phyloP scores from a whole-genome alignment of 2,888 invertebrate species.

The Harmothoe impar region DNA sequence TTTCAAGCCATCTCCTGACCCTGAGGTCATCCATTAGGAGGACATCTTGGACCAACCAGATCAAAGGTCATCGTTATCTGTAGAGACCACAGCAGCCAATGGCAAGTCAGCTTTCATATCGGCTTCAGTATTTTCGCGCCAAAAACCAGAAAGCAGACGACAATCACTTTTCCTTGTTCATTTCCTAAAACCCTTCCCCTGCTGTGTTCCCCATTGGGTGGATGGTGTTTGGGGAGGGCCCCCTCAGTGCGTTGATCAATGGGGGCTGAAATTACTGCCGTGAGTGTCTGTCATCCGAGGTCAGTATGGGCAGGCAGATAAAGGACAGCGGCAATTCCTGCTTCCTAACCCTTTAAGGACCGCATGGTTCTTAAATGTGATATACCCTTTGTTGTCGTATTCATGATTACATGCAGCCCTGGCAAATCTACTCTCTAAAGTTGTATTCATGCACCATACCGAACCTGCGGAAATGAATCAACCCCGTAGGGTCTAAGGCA shows the following conservation, averaged over 20 bases:
- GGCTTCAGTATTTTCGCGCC: conserved; percentile 24
- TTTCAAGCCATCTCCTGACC: neutral
- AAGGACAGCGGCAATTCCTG: conserved; percentile 1
- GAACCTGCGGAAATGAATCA: too few species aligned
- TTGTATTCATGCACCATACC: too few species aligned
- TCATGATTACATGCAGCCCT: too few species aligned
- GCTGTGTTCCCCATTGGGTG: neutral
- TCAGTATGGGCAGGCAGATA: conserved; percentile 8
- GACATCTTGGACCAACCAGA: neutral
- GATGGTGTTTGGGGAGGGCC: neutral
- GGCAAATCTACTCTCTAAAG: too few species aligned
- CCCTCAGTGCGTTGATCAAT: neutral
- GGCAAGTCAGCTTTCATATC: conserved; percentile 35
- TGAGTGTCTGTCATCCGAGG: conserved; percentile 31
- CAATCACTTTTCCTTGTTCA: neutral
- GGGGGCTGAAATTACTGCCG: conserved; percentile 22
- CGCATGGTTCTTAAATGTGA: too few species aligned
- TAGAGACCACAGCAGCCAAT: conserved; percentile 13
- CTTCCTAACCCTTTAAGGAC: neutral
- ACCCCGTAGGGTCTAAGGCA: too few species aligned
- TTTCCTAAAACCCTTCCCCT: neutral
- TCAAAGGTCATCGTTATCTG: conserved; percentile 25
- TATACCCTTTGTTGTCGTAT: too few species aligned
- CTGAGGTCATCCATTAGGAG: neutral
- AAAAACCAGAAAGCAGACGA: conserved; percentile 16